phyloP scores from a whole-genome alignment of 2,797 vertebrate genomes.

The Notolabrus celidotus region DNA sequence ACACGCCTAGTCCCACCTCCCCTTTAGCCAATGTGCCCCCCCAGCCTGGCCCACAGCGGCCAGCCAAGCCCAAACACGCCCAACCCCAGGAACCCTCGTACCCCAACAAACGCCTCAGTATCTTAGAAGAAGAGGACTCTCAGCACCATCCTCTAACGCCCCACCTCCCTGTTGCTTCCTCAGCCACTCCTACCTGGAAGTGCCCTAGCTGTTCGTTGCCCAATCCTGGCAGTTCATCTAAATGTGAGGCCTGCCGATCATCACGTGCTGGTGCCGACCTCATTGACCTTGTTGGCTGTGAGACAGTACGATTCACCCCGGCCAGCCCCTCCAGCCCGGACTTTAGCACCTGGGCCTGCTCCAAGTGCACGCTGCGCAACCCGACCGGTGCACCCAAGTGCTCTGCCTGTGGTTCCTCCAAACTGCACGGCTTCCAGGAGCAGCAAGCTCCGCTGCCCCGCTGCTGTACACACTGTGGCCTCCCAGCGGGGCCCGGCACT shows the following conservation, averaged over 20 bases:
- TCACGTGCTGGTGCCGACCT: constrained; percentile 84
- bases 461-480: constrained; percentile 84
- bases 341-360: constrained; percentile 96
- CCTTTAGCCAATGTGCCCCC: constrained; percentile 73
- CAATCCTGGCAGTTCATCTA: constrained; percentile 70
- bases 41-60: constrained; percentile 78
- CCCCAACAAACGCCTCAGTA: constrained; percentile 90
- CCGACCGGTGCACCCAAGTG: constrained; percentile 90
- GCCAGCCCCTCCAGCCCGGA: constrained; percentile 96
- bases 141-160: constrained; percentile 68
- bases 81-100: constrained; percentile 87
- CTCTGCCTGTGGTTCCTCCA: constrained; percentile 93
- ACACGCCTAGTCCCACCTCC: constrained; percentile 79
- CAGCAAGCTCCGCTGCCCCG: constrained; percentile 65
- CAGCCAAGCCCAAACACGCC: constrained; percentile 82
- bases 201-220: constrained; percentile 88
- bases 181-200: constrained; percentile 84
- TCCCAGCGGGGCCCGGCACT: constrained; percentile 43
- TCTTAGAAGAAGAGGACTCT: constrained; percentile 91
- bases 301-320: constrained; percentile 93
- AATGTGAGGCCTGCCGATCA: constrained; percentile 85
- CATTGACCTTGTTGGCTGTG: constrained; percentile 91
- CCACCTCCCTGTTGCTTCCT: constrained; percentile 55
- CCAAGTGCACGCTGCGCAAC: constrained; percentile 95
- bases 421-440: constrained; percentile 95